Base-by-base conservation (phyloP, 2,888 invertebrate species). In the Beris morrisii region DNA sequence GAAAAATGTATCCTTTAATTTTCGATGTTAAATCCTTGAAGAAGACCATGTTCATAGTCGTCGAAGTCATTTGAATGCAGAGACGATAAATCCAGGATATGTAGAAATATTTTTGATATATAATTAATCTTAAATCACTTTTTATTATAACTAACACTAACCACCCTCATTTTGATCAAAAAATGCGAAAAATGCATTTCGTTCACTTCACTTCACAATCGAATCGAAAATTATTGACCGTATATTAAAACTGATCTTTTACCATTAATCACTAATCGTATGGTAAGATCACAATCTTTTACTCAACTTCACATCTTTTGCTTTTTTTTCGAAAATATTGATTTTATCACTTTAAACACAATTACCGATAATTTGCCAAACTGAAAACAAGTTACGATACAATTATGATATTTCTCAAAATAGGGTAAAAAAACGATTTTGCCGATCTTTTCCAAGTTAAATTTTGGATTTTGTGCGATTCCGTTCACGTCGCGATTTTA, bases 21-120 rank as follows among this genome's bases (percentile, higher is more conserved):
- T 79, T 77, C 64, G 79, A 76, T 43, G 79, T 80, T 65, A 80
- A 72, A 72, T 81, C 80, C 78, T 80, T 80, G 66, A 81, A 73
- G 68, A 80, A 79, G 65, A 80, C 79, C 78, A 80, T 79, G 69
- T 80, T 80, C 75, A 80, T 79, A 43, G 65, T 57, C 68, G 80
- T 73, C 64, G 75, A 76, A 67, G 77, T 77, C 80, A 79, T 79
- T 71, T 71, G 58, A 53, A 45, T 7, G 57, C 50, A 11, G 13
- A 13, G 12, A 48, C 5, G 5, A 7, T 38, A 7, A 38, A 38
- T 38, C 38, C 38, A 38, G 9, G 38, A 38, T 38, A 22, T 48
- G 12, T 48, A 5, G 12, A n/a, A 7, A 15, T 28, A 53, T 28
- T 53, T 53, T 53, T 28, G 2, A 53, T n/a, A 15, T 22, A 9